Evolutionary conservation across 2,797 vertebrate species (phyloP).

Genomic region (Glossophaga mutica): DNA sequence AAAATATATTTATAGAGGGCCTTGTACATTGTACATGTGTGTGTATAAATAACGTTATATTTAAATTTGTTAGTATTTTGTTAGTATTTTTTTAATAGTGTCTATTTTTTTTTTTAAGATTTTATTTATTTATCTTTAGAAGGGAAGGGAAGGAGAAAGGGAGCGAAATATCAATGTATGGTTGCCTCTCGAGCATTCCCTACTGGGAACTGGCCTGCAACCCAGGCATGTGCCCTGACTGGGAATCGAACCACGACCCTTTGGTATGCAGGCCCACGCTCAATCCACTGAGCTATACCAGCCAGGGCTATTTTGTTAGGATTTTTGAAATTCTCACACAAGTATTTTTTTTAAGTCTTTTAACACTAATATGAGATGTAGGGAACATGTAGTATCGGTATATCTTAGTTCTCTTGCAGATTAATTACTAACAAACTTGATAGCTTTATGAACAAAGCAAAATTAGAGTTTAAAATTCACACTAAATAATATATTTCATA

Average conservation of each 20-base stretch:
- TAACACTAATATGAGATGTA: neutral
- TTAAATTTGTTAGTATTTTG: neutral
- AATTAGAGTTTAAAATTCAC: conserved; percentile 30
- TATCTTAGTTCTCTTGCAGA: neutral
- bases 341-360: neutral
- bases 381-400: neutral
- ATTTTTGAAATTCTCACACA: neutral
- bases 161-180: too few species aligned
- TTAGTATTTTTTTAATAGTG: neutral
- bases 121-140: too few species aligned
- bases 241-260: too few species aligned
- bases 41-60: neutral
- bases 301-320: neutral
- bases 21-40: neutral
- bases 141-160: too few species aligned
- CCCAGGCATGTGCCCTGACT: too few species aligned
- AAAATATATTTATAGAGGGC: neutral
- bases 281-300: too few species aligned
- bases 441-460: conserved; percentile 7
- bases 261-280: too few species aligned
- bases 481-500: neutral
- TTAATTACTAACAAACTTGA: neutral
- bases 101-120: too few species aligned
- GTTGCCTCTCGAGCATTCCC: too few species aligned
- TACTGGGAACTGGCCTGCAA: too few species aligned